phyloP scores from a whole-genome alignment of 2,888 invertebrate genomes.

The Leptarthrus brevirostris region DNA sequence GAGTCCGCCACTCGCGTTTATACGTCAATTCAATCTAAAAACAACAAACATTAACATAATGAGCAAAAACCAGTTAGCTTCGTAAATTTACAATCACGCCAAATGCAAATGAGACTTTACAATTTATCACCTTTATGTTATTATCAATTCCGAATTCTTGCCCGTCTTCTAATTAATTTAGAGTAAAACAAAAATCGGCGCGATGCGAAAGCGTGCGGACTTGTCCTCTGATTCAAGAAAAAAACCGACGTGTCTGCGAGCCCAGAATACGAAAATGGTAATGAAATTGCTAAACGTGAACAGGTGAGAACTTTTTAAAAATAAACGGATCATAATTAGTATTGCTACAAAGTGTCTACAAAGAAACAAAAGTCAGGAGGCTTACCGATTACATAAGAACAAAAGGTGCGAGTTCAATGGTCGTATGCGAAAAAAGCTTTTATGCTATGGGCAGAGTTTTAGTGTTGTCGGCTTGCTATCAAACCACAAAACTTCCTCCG shows the following conservation, averaged over 20 bases:
- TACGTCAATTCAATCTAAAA: background rate
- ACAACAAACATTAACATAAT: background rate
- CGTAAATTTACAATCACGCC: background rate
- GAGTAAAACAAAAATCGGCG: no score
- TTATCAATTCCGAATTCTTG: no score
- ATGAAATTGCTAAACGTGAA: background rate
- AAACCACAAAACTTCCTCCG: no score
- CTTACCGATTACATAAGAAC: background rate
- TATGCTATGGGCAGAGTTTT: no score
- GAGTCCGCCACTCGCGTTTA: no score
- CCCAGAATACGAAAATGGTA: background rate
- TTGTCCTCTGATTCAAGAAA: no score
- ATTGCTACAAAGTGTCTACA: background rate
- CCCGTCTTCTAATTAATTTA: no score
- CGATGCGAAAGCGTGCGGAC: no score
- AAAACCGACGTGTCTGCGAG: no score
- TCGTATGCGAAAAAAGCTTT: no score
- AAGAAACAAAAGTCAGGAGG: background rate
- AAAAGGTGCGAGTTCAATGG: background rate
- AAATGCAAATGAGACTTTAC: background rate
- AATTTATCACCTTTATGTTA: background rate
- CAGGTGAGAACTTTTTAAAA: background rate
- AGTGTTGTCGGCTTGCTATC: no score
- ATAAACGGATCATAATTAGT: background rate
- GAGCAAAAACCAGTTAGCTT: background rate